A percentile compares a stretch with the other conserved stretches of the same genome.
Evolutionary conservation across 2,797 vertebrate genomes (phyloP).

Genomic region (Salmo trutta): DNA sequence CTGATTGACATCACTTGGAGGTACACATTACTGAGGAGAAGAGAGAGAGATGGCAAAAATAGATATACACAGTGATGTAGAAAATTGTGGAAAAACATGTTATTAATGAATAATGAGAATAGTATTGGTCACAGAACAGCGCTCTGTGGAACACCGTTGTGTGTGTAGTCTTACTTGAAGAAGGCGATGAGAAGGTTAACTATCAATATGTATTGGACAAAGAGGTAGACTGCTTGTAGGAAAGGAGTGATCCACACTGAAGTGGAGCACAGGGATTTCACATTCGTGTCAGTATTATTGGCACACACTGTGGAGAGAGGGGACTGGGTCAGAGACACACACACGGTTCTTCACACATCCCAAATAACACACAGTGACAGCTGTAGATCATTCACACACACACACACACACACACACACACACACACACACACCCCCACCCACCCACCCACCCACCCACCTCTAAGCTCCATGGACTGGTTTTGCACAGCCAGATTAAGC

Average conservation of each 20-base stretch:
- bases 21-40: constrained; percentile 89
- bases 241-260: constrained; percentile 93
- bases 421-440: too few relatives aligned
- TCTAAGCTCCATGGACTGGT: too few relatives aligned
- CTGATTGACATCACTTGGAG: constrained; percentile 98
- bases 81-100: neutral
- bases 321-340: constrained; percentile 14
- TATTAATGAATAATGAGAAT: neutral
- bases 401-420: neutral
- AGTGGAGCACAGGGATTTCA: constrained; percentile 73
- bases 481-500: too few relatives aligned
- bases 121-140: neutral
- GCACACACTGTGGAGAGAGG: constrained; percentile 83
- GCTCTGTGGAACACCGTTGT: neutral
- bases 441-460: too few relatives aligned
- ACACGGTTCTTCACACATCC: constrained; percentile 4
- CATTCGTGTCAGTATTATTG: constrained; percentile 3
- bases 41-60: constrained; percentile 22
- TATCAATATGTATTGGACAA: constrained; percentile 99
- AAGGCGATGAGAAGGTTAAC: constrained; percentile 99
- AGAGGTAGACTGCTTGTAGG: constrained; percentile 99
- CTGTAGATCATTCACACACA: neutral
- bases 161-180: constrained; percentile 88
- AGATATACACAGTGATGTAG: neutral
- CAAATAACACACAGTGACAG: neutral